Percentiles rank a stretch among this genome's conserved stretches.
Evolutionary conservation across 2,113 vertebrate species (phyloP).

Genomic region (Plecotus auritus): DNA sequence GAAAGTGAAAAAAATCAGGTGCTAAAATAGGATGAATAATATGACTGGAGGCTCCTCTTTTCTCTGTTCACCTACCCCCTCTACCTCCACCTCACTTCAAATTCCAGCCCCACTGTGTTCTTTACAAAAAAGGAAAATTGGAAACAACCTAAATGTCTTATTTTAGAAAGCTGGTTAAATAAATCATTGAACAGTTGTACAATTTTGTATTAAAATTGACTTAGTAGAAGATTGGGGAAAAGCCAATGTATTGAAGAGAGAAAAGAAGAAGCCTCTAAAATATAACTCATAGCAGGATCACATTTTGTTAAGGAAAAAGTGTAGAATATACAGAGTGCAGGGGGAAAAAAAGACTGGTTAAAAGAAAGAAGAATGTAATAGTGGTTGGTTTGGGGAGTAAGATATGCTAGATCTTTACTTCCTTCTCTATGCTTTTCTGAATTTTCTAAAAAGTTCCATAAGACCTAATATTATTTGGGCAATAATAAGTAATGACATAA

Average conservation of each 20-base stretch:
- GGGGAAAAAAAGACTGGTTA: not conserved
- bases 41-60: not conserved
- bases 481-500: not conserved
- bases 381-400: not conserved
- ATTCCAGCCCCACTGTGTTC: not conserved
- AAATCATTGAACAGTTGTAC: not conserved
- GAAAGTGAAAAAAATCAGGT: not conserved
- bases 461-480: not conserved
- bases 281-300: not conserved
- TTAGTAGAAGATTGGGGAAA: not conserved
- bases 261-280: constrained; percentile 9
- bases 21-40: not conserved
- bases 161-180: not conserved
- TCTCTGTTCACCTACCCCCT: not conserved
- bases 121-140: constrained; percentile 14
- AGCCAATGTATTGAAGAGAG: not conserved
- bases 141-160: not conserved
- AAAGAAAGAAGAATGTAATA: not conserved
- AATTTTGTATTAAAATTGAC: constrained; percentile 7
- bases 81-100: not conserved
- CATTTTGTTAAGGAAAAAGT: constrained; percentile 4
- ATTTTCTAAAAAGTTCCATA: not conserved
- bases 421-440: constrained; percentile 26
- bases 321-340: not conserved
- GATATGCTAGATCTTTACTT: not conserved